Evolutionary conservation across 2,888 invertebrate genomes (phyloP), one percentile per base, ranked within the genome.

Genomic region (Temnothorax ravouxi): DNA sequence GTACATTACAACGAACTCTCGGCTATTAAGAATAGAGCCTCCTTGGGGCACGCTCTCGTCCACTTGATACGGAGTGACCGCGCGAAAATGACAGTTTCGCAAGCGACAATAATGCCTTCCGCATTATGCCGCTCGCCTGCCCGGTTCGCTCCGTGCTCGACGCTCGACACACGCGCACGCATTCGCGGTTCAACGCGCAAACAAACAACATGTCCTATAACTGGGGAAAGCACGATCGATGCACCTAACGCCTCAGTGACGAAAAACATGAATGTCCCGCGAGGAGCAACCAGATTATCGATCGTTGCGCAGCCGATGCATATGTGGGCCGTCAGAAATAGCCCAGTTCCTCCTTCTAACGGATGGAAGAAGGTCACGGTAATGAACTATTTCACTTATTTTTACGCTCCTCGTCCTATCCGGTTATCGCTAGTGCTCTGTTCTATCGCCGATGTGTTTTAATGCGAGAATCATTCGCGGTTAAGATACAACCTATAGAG

Each of bases 251-350:
- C 41, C 52, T 69, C 50, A 41, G 74, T 59, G 74, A 80, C 74
- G 47, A 76, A 83, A 85, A 83, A 85, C 76, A 83, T 81, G 76
- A 81, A 67, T 52, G 66, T 64, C 56, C 83, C 34, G 38, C 77
- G 74, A 72, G 79, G 29, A 69, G 44, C 38, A 75, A 76, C 81
- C 47, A 54, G 74, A 86, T 84, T 86, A 88, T 88, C 88, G 87
- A 88, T 86, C 38, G 41, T 34, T 64, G 69, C 38, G 47, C 21
- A 54, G 71, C 59, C 34, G 83, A 50, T 74, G 83, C 80, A 79
- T 75, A 79, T 75, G 83, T 86, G 77, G 81, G 74, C 77, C 25
- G 69, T 80, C 69, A 88, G 88, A 88, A 88, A 88, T 88, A 88
- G 77, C 81, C 50, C 74, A 62, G 88, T 80, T 85, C 79, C 79